These are phyloP conservation scores for Ailurus styani DNA, from an alignment of 2,113 vertebrate genomes.

Conservation along the genomic window DNA sequence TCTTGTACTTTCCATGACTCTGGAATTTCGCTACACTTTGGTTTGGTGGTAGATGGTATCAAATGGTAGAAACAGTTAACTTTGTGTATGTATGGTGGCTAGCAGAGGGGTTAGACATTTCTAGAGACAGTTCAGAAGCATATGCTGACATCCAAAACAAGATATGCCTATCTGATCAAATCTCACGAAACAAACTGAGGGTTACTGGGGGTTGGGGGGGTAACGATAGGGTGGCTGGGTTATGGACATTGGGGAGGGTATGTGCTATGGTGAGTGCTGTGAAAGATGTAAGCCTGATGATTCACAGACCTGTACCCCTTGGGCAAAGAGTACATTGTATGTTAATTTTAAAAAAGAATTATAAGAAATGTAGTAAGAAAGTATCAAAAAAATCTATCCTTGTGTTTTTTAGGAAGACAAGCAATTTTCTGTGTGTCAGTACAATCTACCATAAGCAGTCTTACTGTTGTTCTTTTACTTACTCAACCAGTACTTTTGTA, in stretches of 20 bases:
- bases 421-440: not conserved
- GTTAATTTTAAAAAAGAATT: too few relatives aligned
- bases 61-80: not conserved
- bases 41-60: not conserved
- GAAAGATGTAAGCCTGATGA: too few relatives aligned
- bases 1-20: not conserved
- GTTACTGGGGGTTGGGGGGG: too few relatives aligned
- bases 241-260: too few relatives aligned
- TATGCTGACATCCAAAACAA: not conserved
- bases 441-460: not conserved
- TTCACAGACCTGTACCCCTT: too few relatives aligned
- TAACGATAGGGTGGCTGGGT: too few relatives aligned
- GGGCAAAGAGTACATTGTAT: too few relatives aligned
- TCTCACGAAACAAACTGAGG: too few relatives aligned
- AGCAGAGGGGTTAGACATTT: not conserved
- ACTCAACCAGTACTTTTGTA: not conserved
- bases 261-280: too few relatives aligned
- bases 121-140: not conserved
- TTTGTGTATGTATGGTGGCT: not conserved
- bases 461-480: not conserved
- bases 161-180: not conserved
- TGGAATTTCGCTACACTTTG: not conserved
- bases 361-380: too few relatives aligned
- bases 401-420: not conserved
- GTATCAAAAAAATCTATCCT: too few relatives aligned